phyloP scores from a whole-genome alignment of 2,888 invertebrate species.

The Trichacis sp. region DNA sequence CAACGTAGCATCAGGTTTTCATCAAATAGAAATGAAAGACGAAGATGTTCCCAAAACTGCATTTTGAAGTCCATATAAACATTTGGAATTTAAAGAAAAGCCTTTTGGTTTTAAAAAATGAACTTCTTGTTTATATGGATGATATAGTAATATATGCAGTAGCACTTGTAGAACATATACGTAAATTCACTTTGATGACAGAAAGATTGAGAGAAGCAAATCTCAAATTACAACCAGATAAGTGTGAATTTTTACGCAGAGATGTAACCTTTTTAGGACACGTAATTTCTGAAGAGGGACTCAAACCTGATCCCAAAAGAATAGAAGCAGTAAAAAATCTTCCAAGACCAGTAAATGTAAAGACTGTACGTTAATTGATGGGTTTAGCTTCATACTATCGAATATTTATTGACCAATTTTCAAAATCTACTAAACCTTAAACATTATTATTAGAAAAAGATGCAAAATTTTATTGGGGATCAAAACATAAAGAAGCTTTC shows the following conservation, averaged over 20 bases:
- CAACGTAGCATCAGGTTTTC: slow-evolving; percentile 48
- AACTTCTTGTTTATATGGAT: slow-evolving; percentile 42
- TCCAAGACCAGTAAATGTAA: slow-evolving; percentile 36
- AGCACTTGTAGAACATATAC: slow-evolving; percentile 24
- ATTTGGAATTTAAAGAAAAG: slow-evolving; percentile 47
- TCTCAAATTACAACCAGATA: slow-evolving; percentile 28
- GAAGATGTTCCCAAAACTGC: slow-evolving; percentile 40
- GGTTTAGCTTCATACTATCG: slow-evolving; percentile 57
- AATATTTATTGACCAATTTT: slow-evolving; percentile 52
- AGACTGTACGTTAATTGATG: slow-evolving; percentile 48
- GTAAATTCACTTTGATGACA: slow-evolving; percentile 30
- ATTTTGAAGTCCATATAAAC: slow-evolving; percentile 38
- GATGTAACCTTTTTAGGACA: slow-evolving; percentile 51
- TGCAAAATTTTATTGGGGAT: slow-evolving; percentile 12
- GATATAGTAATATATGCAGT: slow-evolving; percentile 39
- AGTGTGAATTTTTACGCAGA: slow-evolving; percentile 26
- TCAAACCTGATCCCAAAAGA: slow-evolving; percentile 47
- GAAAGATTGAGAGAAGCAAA: slow-evolving; percentile 30
- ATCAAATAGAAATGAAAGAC: slow-evolving; percentile 44
- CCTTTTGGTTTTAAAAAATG: slow-evolving; percentile 53
- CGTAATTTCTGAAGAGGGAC: background rate
- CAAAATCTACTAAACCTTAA: slow-evolving; percentile 20
- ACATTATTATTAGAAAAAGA: slow-evolving; percentile 22
- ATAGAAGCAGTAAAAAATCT: slow-evolving; percentile 40
- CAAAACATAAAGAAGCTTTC: slow-evolving; percentile 25